A percentile compares a stretch with the other conserved stretches of the same genome.
Evolutionary conservation across 2,113 vertebrate species (phyloP).

Genomic region (Anhinga anhinga): DNA sequence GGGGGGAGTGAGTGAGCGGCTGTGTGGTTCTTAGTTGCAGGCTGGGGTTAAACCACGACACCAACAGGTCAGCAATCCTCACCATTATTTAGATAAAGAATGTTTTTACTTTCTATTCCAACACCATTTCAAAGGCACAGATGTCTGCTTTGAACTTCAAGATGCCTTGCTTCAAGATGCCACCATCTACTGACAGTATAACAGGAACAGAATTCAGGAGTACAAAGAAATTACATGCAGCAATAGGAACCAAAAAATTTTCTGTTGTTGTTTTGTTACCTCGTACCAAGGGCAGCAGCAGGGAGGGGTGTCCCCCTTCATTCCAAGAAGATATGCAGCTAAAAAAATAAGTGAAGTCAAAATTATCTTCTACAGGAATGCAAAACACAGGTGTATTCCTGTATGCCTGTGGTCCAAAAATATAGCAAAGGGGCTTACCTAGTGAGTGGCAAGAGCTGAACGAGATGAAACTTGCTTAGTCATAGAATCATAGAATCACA

Average conservation of each 20-base stretch:
- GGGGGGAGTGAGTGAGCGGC: accelerated
- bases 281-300: not conserved
- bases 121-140: not conserved
- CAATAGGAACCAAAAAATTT: not conserved
- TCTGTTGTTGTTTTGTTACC: not conserved
- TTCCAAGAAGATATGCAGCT: not conserved
- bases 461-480: not conserved
- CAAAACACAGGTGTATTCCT: not conserved
- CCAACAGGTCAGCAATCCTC: not conserved
- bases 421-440: not conserved
- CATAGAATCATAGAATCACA: too few relatives aligned
- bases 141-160: not conserved
- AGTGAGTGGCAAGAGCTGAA: not conserved
- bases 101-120: not conserved
- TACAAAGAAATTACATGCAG: not conserved
- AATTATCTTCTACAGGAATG: not conserved
- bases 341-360: not conserved
- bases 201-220: not conserved
- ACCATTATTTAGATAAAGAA: not conserved
- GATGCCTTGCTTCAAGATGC: not conserved
- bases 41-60: not conserved
- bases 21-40: not conserved
- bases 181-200: not conserved
- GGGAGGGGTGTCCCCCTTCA: not conserved
- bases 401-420: not conserved